phyloP scores from a whole-genome alignment of 2,888 invertebrate genomes.

The Cantharis lateralis region DNA sequence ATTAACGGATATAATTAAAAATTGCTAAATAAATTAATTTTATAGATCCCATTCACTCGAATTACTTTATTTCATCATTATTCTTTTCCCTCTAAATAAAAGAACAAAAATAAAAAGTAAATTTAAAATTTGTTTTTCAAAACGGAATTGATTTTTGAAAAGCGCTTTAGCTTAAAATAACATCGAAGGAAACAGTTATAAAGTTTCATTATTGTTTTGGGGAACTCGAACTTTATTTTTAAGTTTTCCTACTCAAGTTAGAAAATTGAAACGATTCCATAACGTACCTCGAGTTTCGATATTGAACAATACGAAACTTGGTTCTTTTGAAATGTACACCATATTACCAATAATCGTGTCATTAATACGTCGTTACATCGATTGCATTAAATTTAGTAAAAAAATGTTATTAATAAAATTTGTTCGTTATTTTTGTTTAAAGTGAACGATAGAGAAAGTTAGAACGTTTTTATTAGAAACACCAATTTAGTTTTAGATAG shows the following conservation, averaged over 20 bases:
- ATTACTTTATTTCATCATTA: background rate
- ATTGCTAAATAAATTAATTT: background rate
- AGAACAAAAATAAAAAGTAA: no score
- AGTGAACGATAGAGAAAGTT: background rate
- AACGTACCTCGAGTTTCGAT: no score
- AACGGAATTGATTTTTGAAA: background rate
- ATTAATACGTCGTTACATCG: background rate
- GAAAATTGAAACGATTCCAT: no score
- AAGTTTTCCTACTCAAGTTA: background rate
- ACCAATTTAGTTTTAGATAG: conserved; percentile 16
- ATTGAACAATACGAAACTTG: background rate
- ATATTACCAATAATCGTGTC: background rate
- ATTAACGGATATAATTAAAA: background rate
- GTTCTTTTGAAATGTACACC: background rate
- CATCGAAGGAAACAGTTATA: background rate
- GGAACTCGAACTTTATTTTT: background rate
- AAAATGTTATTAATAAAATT: background rate
- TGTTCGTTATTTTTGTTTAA: background rate
- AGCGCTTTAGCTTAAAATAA: background rate
- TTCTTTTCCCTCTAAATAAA: background rate
- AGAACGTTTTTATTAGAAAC: conserved; percentile 4
- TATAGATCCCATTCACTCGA: background rate
- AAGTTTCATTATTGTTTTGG: background rate
- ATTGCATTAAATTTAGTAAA: background rate
- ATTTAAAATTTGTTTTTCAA: background rate